These are phyloP conservation scores for Sciurus carolinensis DNA, from an alignment of 2,797 vertebrate genomes.

Conservation along the genomic window DNA sequence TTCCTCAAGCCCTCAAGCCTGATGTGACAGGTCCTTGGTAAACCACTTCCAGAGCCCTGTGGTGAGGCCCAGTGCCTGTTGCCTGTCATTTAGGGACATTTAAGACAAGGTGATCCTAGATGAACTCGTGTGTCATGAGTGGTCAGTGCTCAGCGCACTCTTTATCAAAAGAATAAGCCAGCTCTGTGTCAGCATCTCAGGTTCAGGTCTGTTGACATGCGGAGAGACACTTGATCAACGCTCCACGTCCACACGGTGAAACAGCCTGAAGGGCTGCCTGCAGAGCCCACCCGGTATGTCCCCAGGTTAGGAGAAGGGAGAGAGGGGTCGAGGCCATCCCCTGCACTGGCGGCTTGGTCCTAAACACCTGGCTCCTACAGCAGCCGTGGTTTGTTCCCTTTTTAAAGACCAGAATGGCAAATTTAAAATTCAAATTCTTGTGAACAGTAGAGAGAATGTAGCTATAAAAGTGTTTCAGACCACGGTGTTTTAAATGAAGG, in stretches of 20 bases:
- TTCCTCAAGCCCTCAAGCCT: not conserved
- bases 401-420: slow-evolving; percentile 64
- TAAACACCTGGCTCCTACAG: slow-evolving; percentile 76
- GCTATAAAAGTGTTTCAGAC: slow-evolving; percentile 78
- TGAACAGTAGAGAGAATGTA: slow-evolving; percentile 68
- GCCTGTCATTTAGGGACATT: not conserved
- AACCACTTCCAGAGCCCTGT: not conserved
- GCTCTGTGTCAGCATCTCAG: not conserved
- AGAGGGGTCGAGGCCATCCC: not conserved
- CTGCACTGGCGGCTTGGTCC: slow-evolving; percentile 68
- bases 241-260: not conserved
- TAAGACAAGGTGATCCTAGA: not conserved
- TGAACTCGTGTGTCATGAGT: not conserved
- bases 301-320: not conserved
- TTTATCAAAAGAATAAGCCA: slow-evolving; percentile 19
- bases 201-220: not conserved
- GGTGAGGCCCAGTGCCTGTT: not conserved
- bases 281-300: not conserved
- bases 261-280: not conserved
- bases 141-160: not conserved
- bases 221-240: not conserved
- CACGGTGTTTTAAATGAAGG: slow-evolving; percentile 80
- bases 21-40: rapidly evolving
- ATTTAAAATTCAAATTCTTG: slow-evolving; percentile 83
- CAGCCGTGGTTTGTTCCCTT: slow-evolving; percentile 56